Conservation (phyloP, 2,797 vertebrate species). For the Acrossocheilus fasciatus region DNA sequence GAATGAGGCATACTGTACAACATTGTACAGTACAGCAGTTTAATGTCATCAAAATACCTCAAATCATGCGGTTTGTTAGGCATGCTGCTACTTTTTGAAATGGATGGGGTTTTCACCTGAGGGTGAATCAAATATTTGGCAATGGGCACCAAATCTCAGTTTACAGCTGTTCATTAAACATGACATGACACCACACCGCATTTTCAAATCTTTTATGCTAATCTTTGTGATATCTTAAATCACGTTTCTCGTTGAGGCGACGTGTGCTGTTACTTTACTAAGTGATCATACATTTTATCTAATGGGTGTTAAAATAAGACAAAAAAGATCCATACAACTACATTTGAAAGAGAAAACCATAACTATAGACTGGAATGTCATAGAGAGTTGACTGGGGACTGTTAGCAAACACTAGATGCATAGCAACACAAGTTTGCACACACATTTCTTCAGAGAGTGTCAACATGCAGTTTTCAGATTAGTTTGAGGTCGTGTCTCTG, state of each 20-base stretch:
- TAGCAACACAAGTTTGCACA: not conserved
- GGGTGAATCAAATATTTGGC: not conserved
- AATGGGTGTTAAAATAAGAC: not conserved
- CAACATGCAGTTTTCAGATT: not conserved
- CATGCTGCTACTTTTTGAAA: not conserved
- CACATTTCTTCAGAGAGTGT: not conserved
- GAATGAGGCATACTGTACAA: not conserved
- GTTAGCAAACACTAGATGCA: not conserved
- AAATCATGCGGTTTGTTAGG: not conserved
- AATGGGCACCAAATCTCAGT: not conserved
- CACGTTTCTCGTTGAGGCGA: not conserved
- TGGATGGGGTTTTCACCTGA: not conserved
- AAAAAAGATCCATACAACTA: not conserved
- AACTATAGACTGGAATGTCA: not conserved
- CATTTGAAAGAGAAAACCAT: not conserved
- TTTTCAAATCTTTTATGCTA: not conserved
- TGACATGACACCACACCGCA: not conserved
- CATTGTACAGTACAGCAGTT: not conserved
- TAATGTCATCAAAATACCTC: not conserved
- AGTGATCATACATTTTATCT: not conserved
- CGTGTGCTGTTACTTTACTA: not conserved
- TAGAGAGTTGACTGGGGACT: not conserved
- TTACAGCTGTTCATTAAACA: not conserved
- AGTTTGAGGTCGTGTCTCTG: not conserved
- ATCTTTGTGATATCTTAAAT: not conserved